Conservation (phyloP, 2,888 invertebrate species). For the Mellilla xanthometata region DNA sequence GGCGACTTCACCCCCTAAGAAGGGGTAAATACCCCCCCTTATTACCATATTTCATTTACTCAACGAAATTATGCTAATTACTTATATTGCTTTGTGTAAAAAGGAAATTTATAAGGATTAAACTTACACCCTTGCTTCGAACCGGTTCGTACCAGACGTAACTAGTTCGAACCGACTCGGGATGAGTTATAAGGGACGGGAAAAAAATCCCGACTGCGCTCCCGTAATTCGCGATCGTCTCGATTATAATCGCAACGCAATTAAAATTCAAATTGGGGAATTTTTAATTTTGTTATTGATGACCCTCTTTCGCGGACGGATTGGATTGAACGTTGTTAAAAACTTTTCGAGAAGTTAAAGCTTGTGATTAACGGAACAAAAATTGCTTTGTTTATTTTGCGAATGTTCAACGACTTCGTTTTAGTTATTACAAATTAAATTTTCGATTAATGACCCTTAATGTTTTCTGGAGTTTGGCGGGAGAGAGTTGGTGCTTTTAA, state of each 20-base stretch:
- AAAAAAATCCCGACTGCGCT: conserved; percentile 58
- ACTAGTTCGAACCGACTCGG: conserved; percentile 45
- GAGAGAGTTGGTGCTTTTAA: conserved; percentile 8
- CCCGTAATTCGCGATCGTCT: conserved; percentile 67
- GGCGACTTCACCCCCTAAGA: conserved; percentile 58
- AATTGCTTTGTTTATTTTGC: conserved; percentile 62
- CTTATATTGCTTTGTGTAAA: conserved; percentile 84
- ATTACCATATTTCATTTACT: conserved; percentile 84
- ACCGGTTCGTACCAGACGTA: conserved; percentile 53
- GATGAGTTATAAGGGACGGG: conserved; percentile 50
- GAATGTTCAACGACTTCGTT: conserved; percentile 33
- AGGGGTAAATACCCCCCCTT: conserved; percentile 72
- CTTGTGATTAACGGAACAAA: conserved; percentile 53
- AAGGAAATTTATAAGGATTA: conserved; percentile 83
- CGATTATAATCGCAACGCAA: conserved; percentile 79
- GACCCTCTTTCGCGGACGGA: conserved; percentile 67
- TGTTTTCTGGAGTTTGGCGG: conserved; percentile 8
- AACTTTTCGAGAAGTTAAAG: conserved; percentile 60
- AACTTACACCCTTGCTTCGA: conserved; percentile 67
- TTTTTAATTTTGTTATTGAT: conserved; percentile 82
- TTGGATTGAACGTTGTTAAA: conserved; percentile 70
- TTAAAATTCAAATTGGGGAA: conserved; percentile 81
- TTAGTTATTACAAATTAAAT: conserved; percentile 33
- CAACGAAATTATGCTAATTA: conserved; percentile 83
- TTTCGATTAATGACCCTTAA: conserved; percentile 23